Conservation (phyloP, 2,888 invertebrate genomes). For the Bombylius major region DNA sequence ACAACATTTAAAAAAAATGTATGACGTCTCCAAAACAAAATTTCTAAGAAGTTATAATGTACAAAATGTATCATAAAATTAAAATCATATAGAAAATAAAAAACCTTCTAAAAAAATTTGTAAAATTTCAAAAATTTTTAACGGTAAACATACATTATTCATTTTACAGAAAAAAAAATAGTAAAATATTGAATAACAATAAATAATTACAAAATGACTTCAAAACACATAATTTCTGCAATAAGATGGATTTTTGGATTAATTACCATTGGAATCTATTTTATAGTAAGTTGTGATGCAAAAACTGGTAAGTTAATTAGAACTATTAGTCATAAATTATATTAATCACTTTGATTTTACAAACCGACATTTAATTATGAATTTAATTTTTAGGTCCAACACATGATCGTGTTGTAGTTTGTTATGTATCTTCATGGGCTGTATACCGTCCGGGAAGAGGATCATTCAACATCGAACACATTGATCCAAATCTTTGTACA, state of each 20-base stretch:
- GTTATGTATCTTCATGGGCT: conserved; percentile 73
- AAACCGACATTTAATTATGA: neutral
- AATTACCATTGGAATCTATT: neutral
- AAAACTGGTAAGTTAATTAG: neutral
- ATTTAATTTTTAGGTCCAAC: conserved; percentile 40
- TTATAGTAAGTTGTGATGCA: neutral
- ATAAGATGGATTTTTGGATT: neutral
- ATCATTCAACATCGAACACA: conserved; percentile 50
- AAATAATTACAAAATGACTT: neutral
- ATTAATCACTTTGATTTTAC: no score
- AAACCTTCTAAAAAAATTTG: no score
- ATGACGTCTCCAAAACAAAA: no score
- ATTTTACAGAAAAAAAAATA: no score
- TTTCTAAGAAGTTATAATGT: no score
- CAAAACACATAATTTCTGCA: neutral
- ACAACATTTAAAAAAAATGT: no score
- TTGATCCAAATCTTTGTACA: conserved; percentile 64
- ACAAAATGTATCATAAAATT: no score
- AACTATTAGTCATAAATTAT: no score
- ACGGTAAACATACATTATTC: no score
- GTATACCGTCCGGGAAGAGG: conserved; percentile 55
- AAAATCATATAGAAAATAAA: no score
- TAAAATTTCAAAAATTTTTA: no score
- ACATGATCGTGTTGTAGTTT: conserved; percentile 64
- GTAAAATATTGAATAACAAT: no score